Conservation (phyloP, 1,140 invertebrate genomes). For the Marisa cornuarietis region DNA sequence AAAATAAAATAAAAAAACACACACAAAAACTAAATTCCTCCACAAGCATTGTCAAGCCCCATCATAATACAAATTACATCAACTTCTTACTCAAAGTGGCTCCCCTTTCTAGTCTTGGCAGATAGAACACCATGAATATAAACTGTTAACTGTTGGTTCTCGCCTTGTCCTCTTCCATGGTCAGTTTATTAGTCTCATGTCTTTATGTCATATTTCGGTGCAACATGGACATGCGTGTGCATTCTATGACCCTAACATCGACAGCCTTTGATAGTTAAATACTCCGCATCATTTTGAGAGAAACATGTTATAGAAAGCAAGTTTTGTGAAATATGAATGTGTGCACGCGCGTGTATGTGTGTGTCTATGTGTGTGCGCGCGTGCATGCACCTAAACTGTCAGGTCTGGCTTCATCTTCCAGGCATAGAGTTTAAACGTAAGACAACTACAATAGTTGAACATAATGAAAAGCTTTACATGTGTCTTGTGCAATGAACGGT, state of each 20-base stretch:
- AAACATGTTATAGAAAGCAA: not conserved
- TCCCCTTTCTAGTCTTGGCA: too few species aligned
- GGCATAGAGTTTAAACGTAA: too few species aligned
- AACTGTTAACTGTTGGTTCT: not conserved
- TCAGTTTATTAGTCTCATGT: not conserved
- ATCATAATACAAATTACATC: too few species aligned
- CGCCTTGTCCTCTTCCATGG: not conserved
- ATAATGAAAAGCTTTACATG: not conserved
- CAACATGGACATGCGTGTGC: not conserved
- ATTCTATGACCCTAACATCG: not conserved
- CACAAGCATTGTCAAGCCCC: too few species aligned
- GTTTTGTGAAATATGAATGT: not conserved
- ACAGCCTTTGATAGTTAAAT: too few species aligned
- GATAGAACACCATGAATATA: not conserved
- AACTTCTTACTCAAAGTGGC: too few species aligned
- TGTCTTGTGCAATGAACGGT: not conserved
- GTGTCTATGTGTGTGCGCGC: not conserved
- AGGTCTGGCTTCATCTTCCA: too few species aligned
- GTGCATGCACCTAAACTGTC: not conserved
- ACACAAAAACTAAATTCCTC: too few species aligned
- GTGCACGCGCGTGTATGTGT: not conserved
- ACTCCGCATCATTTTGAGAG: too few species aligned
- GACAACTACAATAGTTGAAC: too few species aligned
- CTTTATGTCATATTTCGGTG: not conserved
- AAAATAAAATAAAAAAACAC: too few species aligned